Evolutionary conservation across 2,113 vertebrate species (phyloP), one percentile per base, ranked within the genome.

Genomic region (Zapornia atra): DNA sequence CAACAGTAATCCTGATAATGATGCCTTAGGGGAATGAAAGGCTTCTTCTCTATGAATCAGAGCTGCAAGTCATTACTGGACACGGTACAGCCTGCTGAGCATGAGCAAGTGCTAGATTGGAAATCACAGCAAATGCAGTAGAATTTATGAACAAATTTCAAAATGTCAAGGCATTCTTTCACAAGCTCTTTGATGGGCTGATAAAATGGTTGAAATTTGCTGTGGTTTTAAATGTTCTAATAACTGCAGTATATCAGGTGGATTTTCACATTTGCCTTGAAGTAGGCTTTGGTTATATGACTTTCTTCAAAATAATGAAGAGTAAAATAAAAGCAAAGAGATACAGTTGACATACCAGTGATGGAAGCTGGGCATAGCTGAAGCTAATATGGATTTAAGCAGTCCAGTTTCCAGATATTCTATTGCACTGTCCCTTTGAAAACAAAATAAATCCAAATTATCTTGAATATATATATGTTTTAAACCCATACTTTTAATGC

Each of bases 121-220:
- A 88, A 90, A 82, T 56, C 66, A 51, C 54, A 80, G 44, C 21
- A 54, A 38, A 16, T 29, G 38, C 28, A 66, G 50, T 3, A 26
- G n/a, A 83, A 93, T 70, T 93, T 63, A 38, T 40, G 40, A 88
- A 66, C 28, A 20, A 51, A 19, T 93, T 77, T 22, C 86, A 79
- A 96, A 92, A 93, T 66, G 14, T 77, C 93, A 93, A 59, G 59
- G 29, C 1, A 2, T 34, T 82, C 60, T 90, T 91, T 82, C 87
- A 61, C 15, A 15, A 54, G 11, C 28, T 59, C 24, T 70, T 90
- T 64, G 31, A 48, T 15, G 29, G 33, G 48, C 29, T 25, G 70
- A 51, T 48, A 69, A 85, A 93, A 77, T 38, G 34, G 21, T 56
- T 90, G 68, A 86, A 95, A 96, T 93, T 50, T 95, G 40, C 75